Evolutionary conservation across 2,888 invertebrate genomes (phyloP), one percentile per base, ranked within the genome.

Genomic region (Amblyjoppa proteus): DNA sequence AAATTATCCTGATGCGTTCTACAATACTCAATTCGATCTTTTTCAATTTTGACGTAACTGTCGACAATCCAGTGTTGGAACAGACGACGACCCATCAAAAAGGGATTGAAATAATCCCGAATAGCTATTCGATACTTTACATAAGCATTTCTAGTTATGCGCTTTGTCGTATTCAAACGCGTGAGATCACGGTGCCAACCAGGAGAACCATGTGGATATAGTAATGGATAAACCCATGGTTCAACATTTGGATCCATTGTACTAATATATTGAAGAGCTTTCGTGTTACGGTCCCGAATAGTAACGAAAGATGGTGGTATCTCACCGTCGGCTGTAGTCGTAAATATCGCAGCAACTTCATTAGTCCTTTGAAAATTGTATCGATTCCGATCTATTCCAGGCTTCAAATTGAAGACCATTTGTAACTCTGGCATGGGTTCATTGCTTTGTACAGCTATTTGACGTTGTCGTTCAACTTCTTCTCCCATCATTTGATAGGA

Each of bases 331-430:
- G 86, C 84, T 41, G 69, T 80, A 0, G 83, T 86, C 11, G 77
- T 70, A 83, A 88, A 87, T 16, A 88, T 66, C 16, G 85, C 85
- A 38, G 88, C 87, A 34, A 88, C 87, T 82, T 87, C 84, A 66
- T 87, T 88, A n/a, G 58, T 69, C 49, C 71, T 73, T 70, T 88
- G 86, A 71, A 86, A 75, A 83, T 88, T 86, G 58, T 85, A 88
- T 3, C 85, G 64, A 49, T 71, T 58, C 20, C 71, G 56, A 75
- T 87, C 80, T n/a, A 86, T 13, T 20, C 85, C 87, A 51, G 82
- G 58, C 45, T 85, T 87, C n/a, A 82, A 81, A 20, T 82, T 76
- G 78, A 88, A 88, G 31, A 83, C 16, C 58, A 88, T 80, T 51
- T 70, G 51, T 11, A 86, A 38, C 51, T 87, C 81, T 38, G 76